Percentiles rank a stretch among this genome's conserved stretches.
Evolutionary conservation across 2,888 invertebrate species (phyloP).

Genomic region (Agelastica alni): DNA sequence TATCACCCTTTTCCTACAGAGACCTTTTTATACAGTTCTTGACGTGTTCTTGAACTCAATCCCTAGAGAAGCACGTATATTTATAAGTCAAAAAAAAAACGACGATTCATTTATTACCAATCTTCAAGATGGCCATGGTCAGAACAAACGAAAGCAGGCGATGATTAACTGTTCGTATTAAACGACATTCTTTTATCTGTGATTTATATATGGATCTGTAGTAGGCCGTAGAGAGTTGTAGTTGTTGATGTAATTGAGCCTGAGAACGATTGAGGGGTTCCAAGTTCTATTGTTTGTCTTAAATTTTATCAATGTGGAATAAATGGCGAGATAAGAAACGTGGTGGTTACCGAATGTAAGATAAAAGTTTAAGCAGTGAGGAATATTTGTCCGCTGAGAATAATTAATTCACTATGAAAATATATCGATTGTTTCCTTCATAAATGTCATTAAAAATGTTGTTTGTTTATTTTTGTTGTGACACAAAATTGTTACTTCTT

Average conservation of each 20-base stretch:
- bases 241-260: constrained; percentile 19
- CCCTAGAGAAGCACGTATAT: constrained; percentile 26
- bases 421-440: too few relatives aligned
- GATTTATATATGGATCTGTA: constrained; percentile 26
- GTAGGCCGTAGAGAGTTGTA: constrained; percentile 29
- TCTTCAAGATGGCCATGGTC: constrained; percentile 28
- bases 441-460: too few relatives aligned
- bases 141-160: constrained; percentile 25
- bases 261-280: constrained; percentile 11
- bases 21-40: constrained; percentile 30
- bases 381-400: background rate
- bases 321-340: constrained; percentile 14
- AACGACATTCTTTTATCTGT: constrained; percentile 29
- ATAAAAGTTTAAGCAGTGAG: background rate
- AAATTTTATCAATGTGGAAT: constrained; percentile 15
- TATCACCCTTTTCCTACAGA: constrained; percentile 15
- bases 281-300: constrained; percentile 14
- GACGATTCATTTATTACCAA: constrained; percentile 32
- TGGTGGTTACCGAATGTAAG: background rate
- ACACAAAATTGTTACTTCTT: too few relatives aligned
- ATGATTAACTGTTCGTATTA: constrained; percentile 29
- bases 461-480: too few relatives aligned
- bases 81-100: constrained; percentile 31
- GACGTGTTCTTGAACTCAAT: constrained; percentile 27
- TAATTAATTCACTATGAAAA: background rate